Base-by-base conservation (phyloP, 2,888 invertebrate species). In the Ctena decussata region DNA sequence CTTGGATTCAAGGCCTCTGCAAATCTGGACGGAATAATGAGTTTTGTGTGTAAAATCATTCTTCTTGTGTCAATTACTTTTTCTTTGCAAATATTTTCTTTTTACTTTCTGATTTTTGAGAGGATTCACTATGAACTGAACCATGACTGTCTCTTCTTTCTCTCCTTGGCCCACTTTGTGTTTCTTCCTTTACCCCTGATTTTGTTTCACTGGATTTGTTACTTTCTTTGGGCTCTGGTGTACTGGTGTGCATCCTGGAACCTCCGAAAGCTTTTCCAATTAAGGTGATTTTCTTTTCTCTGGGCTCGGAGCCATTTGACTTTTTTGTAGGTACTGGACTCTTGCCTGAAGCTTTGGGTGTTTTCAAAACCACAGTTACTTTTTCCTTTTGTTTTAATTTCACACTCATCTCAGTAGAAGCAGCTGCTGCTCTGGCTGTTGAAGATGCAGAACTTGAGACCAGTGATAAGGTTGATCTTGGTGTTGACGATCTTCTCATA, bases 71-170 rank as follows among this genome's bases (percentile, higher is more conserved):
- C 8, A 41, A 41, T 41, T 27, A 57, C 15, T 21, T 21, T 57
- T 24, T 57, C n/a, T 57, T 57, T 57, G 24, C 8, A 57, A n/a
- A 11, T n/a, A n/a, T 65, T 65, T 65, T 65, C 60, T 60, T 60
- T 2, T 24, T 65, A 27, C 65, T 65, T 69, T 85, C 88, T 0
- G 84, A 70, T 41, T 77, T 79, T 65, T 71, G 81, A 11, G 88
- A 78, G 41, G 85, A 41, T 39, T 82, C 82, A 60, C 85, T 85
- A n/a, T 85, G 81, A n/a, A 81, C 79, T 39, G 88, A 88, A 44
- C 85, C 79, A n/a, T 82, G 44, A 78, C 85, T 88, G 37, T 77
- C 88, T 44, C 77, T 57, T 60, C 86, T 88, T 27, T 60, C 46
- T 35, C 11, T n/a, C 21, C 21, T 35, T 65, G 32, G 2, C 21